Percentiles rank a stretch among this genome's conserved stretches.
These are phyloP conservation scores for Agrypnus murinus DNA, from an alignment of 2,888 invertebrate species.

Conservation along the genomic window DNA sequence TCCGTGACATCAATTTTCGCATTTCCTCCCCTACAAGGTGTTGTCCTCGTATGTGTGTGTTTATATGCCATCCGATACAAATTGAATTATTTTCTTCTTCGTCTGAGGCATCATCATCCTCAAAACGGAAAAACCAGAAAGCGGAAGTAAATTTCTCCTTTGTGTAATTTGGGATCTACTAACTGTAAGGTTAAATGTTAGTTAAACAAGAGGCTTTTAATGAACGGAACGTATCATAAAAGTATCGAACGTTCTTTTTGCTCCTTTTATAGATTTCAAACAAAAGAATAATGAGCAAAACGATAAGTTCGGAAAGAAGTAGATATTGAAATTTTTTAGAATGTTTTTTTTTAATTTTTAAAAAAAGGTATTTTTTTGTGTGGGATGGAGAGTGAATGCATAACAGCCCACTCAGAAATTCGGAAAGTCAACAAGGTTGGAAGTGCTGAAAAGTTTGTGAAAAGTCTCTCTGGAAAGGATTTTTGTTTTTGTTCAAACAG, in stretches of 20 bases:
- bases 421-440: too few species aligned
- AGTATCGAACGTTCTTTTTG: slow-evolving; percentile 11
- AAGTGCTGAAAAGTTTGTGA: too few species aligned
- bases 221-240: slow-evolving; percentile 22
- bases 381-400: too few species aligned
- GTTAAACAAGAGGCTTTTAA: slow-evolving; percentile 28
- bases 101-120: slow-evolving; percentile 24
- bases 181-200: slow-evolving; percentile 13
- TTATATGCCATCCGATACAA: slow-evolving; percentile 7
- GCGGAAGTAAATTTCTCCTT: slow-evolving; percentile 32
- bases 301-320: too few species aligned
- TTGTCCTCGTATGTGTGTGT: not conserved
- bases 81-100: slow-evolving; percentile 37
- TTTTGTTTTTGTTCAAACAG: too few species aligned
- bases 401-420: too few species aligned
- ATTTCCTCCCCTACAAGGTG: not conserved
- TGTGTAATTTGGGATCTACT: too few species aligned
- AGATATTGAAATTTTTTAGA: not conserved
- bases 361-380: not conserved
- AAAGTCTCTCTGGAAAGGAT: too few species aligned
- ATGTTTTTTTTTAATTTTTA: not conserved
- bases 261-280: not conserved
- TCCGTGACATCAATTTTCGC: slow-evolving; percentile 22
- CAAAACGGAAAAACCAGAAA: slow-evolving; percentile 25
- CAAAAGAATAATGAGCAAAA: too few species aligned